Percentiles rank a stretch among this genome's conserved stretches.
Conservation (phyloP, 1,140 invertebrate genomes). For the Glossosoma conforme region DNA sequence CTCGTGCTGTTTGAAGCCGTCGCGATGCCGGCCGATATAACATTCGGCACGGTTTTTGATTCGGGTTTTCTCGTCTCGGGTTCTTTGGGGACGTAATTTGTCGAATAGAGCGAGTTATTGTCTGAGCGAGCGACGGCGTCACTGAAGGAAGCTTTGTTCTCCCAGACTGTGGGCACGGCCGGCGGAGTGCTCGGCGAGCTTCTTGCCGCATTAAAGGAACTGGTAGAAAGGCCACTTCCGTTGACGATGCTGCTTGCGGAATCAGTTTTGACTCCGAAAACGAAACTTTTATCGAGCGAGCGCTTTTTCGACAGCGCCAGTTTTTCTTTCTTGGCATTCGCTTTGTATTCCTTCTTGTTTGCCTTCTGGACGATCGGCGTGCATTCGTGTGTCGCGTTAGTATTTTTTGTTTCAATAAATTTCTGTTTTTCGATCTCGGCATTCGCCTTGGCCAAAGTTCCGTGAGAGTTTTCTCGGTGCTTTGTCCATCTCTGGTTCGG, state of each 20-base stretch:
- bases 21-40: background rate
- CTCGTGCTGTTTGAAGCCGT: background rate
- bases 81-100: constrained; percentile 25
- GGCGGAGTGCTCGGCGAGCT: constrained; percentile 27
- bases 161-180: constrained; percentile 27
- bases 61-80: constrained; percentile 18
- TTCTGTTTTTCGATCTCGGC: constrained; percentile 23
- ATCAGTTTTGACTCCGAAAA: constrained; percentile 20
- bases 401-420: constrained; percentile 16
- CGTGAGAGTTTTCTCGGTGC: constrained; percentile 21
- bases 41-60: constrained; percentile 5
- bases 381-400: constrained; percentile 12
- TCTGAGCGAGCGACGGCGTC: constrained; percentile 29
- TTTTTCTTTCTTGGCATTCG: constrained; percentile 24
- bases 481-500: constrained; percentile 26
- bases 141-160: constrained; percentile 31
- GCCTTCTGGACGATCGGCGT: constrained; percentile 3
- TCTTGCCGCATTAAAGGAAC: constrained; percentile 15
- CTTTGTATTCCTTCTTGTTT: constrained; percentile 22
- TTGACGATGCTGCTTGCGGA: background rate
- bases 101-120: constrained; percentile 19
- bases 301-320: constrained; percentile 23
- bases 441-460: constrained; percentile 7
- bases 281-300: constrained; percentile 27
- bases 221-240: no score